Evolutionary conservation across 2,797 vertebrate species (phyloP), one percentile per base, ranked within the genome.

Genomic region (Enteromius thamalakanensis): DNA sequence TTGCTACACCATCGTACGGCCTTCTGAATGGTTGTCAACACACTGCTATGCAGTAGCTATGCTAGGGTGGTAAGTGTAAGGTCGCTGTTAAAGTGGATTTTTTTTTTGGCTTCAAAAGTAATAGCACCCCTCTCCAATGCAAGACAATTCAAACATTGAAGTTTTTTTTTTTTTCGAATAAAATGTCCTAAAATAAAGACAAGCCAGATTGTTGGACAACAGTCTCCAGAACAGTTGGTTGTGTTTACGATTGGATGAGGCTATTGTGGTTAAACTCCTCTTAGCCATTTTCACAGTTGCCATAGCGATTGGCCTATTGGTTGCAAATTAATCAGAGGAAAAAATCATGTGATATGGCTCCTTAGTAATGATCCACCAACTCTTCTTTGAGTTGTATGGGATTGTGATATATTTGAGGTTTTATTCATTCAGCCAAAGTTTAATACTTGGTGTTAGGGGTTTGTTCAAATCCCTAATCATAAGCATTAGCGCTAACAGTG

Each of bases 201-300:
- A 32, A 10, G 4, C 47, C 19, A 17, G 53, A 60, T 23, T 26
- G n/a, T 76, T 45, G 60, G 37, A 45, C n/a, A 62, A 14, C 15
- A 45, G n/a, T 45, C 40, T 77, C 23, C 40, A 77, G 23, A 77
- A 29, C 58, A 77, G 58, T 64, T 74, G 42, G 45, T 74, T 74
- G 21, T 23, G 62, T 67, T 79, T 37, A 67, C 0, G 8, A 79
- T 29, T 68, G 62, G 29, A 68, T 19, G 64, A 68, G 45, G 26
- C 64, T 37, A 79, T 69, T 79, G 77, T 68, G 47, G 64, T 79
- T 53, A 79, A 79, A 53, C 47, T 53, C 32, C 64, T 40, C 15
- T 42, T 10, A 29, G 37, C 29, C 32, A 79, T 53, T 79, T 26
- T 67, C 29, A 64, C 45, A 68, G 77, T 53, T 68, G 23, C 47